A percentile compares a stretch with the other conserved stretches of the same genome.
Evolutionary conservation across 2,113 vertebrate species (phyloP).

Genomic region (Aspiorhynchus laticeps): DNA sequence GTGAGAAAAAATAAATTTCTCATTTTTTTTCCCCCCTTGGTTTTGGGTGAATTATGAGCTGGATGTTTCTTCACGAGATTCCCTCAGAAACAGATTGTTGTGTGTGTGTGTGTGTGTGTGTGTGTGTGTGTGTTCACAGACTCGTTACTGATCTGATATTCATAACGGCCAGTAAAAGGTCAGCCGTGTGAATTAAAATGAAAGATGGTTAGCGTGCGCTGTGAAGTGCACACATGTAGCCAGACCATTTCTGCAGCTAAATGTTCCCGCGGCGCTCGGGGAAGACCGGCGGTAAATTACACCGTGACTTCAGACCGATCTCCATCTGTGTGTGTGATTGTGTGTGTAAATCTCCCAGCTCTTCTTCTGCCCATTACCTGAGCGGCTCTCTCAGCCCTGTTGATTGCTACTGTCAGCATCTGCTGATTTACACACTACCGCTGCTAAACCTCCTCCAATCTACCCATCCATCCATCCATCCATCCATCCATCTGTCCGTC

Average conservation of each 20-base stretch:
- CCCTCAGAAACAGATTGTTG: background rate
- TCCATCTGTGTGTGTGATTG: conserved; percentile 68
- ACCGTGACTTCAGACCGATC: background rate
- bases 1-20: too few species aligned
- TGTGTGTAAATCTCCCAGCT: conserved; percentile 75
- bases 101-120: background rate
- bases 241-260: conserved; percentile 11
- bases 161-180: conserved; percentile 15
- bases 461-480: background rate
- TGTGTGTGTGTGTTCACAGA: background rate
- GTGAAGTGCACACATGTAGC: conserved; percentile 6
- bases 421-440: conserved; percentile 43
- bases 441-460: conserved; percentile 49
- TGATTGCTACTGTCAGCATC: conserved; percentile 76
- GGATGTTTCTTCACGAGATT: background rate
- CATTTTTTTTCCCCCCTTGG: background rate
- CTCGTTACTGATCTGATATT: conserved; percentile 9
- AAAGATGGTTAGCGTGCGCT: background rate
- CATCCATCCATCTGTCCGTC: background rate
- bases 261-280: conserved; percentile 5
- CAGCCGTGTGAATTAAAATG: conserved; percentile 17
- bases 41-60: background rate
- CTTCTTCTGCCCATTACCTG: conserved; percentile 73
- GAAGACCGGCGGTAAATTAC: conserved; percentile 15
- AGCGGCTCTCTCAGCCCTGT: conserved; percentile 75